Base-by-base conservation (phyloP, 1,140 invertebrate species). In the Drosophila sechellia region DNA sequence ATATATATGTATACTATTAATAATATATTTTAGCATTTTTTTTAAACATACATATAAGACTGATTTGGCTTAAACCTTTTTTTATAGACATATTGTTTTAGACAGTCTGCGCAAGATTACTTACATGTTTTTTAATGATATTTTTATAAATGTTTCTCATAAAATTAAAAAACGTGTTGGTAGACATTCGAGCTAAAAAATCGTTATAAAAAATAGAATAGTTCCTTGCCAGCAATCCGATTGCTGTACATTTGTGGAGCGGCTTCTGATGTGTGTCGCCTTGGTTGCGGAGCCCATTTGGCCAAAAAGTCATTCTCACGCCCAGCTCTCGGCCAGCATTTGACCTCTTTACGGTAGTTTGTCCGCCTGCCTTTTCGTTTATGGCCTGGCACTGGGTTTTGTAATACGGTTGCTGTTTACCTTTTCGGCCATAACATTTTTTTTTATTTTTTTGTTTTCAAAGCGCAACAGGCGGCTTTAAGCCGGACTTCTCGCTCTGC, bases 271-370 rank as follows among this genome's bases (percentile, higher is more conserved):
- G 59, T 86, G 53, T 77, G 60, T 69, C 80, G 71, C 39, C 45
- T 54, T 66, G 54, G 53, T 65, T 66, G 53, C 72, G 66, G 52
- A 49, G 15, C 56, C 48, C 42, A 66, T 3, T 27, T 43, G 43
- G 45, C 55, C 46, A 52, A 42, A 52, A 42, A 53, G 43, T 27
- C 54, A 77, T 77, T 68, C 83, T 86, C 84, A 86, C 83, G 83
- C 79, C 84, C 83, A 59, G 58, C 63, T 66, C 40, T 69, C n/a
- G 50, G 64, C 50, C 66, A 70, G 42, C 34, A 27, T 20, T 50
- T 83, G 79, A 86, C 83, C 83, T 87, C 79, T 87, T 69, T 78
- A 68, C 81, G 69, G 83, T 87, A 66, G 68, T 77, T 54, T 64
- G 54, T 45, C 55, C 35, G 70, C 50, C 43, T 45, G 53, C 37